A percentile compares a stretch with the other conserved stretches of the same genome.
phyloP scores from a whole-genome alignment of 2,113 vertebrate genomes.

The Catharus bicknelli region DNA sequence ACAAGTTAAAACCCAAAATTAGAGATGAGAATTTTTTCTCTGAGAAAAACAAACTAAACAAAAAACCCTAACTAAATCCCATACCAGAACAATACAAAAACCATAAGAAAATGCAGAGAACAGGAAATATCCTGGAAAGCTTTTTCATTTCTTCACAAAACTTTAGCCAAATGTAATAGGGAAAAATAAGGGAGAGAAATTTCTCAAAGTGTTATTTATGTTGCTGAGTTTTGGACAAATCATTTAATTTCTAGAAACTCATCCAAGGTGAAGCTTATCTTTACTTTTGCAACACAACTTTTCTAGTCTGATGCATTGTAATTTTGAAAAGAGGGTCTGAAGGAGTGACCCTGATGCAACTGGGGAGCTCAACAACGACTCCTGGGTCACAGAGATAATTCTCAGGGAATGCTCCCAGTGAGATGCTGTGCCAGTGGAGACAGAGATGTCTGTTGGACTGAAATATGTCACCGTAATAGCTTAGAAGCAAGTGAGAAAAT shows the following conservation, averaged over 20 bases:
- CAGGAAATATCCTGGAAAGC: background rate
- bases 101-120: background rate
- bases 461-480: background rate
- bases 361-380: background rate
- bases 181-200: background rate
- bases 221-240: background rate
- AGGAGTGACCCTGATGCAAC: background rate
- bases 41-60: background rate
- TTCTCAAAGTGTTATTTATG: background rate
- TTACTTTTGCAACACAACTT: background rate
- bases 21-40: background rate
- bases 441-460: background rate
- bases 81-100: background rate
- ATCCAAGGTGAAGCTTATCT: background rate
- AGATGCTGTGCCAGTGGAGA: background rate
- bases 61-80: fast-evolving
- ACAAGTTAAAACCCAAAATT: background rate
- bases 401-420: background rate
- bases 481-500: background rate
- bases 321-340: background rate
- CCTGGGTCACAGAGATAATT: background rate
- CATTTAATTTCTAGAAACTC: background rate
- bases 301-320: background rate
- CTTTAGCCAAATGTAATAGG: background rate
- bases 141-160: background rate